Base-by-base conservation (phyloP, 2,113 vertebrate genomes). In the Scortum barcoo region DNA sequence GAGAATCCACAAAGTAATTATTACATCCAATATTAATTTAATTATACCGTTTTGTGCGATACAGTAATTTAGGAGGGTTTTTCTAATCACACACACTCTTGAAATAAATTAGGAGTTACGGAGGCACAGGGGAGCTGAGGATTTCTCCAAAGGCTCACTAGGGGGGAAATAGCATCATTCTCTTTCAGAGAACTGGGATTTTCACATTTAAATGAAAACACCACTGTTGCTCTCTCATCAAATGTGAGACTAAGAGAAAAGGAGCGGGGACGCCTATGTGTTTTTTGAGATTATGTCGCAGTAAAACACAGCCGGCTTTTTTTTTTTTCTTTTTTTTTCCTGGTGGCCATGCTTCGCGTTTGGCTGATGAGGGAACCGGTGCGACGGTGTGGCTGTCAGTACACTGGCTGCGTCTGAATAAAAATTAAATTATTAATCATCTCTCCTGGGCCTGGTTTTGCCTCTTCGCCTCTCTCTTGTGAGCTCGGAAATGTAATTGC, bases 21-120 rank as follows among this genome's bases (percentile, higher is more conserved):
- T 95, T 95, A 95, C 89, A 92, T 95, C 93, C 94, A 95, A 95
- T 96, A 96, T 96, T 93, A 95, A 96, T 96, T 96, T 91, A 95
- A 96, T 97, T 95, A 96, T 90, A 90, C 81, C 86, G 87, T 95
- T 95, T 94, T 92, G 91, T 90, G 89, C 69, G 88, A 94, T 95
- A 91, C 90, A 94, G 92, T 93, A 93, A 94, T 94, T 94, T 94
- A 90, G 91, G 84, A 91, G 86, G 82, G 48, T 86, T 91, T 91
- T 92, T 91, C 90, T 92, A 95, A 95, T 94, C 92, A 91, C 92
- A 89, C 85, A 90, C 90, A 72, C 90, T 91, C 92, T 93, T 86
- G 89, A 94, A 95, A 95, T 93, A 93, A 95, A 95, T 95, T 88
- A 94, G 89, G 93, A 90, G 92, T 91, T 91, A 89, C 68, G 81